Percentiles rank a stretch among this genome's conserved stretches.
Evolutionary conservation across 2,113 vertebrate genomes (phyloP).

Genomic region (Nycticryphes semicollaris): DNA sequence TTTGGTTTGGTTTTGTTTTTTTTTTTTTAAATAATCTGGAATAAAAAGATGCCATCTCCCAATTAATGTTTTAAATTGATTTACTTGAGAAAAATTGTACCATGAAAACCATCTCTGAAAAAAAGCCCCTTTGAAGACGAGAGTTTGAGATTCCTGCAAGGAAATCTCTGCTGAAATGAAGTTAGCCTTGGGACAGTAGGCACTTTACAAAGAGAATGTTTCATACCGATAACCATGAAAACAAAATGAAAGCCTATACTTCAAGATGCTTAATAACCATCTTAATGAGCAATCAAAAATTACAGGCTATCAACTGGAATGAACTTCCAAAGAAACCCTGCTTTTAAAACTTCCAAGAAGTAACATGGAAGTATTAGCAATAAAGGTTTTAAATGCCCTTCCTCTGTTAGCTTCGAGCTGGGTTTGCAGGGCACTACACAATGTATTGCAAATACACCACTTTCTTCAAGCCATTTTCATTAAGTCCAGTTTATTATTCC

Average conservation of each 20-base stretch:
- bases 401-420: not conserved
- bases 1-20: not conserved
- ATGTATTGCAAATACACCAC: not conserved
- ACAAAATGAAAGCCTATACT: conserved; percentile 46
- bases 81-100: conserved; percentile 53
- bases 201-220: conserved; percentile 59
- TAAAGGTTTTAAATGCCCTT: not conserved
- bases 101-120: conserved; percentile 33
- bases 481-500: not conserved
- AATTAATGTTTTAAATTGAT: conserved; percentile 69
- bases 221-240: conserved; percentile 58
- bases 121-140: conserved; percentile 59
- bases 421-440: not conserved
- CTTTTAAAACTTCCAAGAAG: conserved; percentile 38
- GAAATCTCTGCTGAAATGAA: conserved; percentile 49
- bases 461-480: not conserved
- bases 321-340: conserved; percentile 1
- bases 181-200: conserved; percentile 49
- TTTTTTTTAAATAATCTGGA: not conserved
- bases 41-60: conserved; percentile 39
- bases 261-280: conserved; percentile 52
- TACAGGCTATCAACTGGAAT: conserved; percentile 1
- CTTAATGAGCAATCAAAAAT: conserved; percentile 66
- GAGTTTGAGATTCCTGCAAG: conserved; percentile 10
- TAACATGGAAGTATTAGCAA: not conserved